phyloP scores from a whole-genome alignment of 2,113 vertebrate species.

The Orthonyx spaldingii region DNA sequence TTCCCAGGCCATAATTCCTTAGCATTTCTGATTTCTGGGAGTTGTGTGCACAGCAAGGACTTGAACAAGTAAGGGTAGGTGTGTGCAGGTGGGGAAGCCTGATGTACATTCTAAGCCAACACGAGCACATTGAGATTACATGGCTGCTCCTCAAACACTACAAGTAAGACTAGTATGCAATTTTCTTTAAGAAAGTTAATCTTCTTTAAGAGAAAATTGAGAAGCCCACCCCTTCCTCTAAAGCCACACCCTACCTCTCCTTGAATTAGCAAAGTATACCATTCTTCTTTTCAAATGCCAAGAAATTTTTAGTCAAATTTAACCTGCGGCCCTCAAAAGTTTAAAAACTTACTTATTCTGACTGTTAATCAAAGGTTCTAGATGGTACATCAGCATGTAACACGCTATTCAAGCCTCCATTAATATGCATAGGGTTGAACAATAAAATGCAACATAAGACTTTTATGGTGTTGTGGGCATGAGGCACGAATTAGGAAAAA shows the following conservation, averaged over 20 bases:
- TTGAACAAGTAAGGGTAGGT: background rate
- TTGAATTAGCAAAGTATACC: background rate
- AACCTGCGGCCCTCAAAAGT: rapidly evolving
- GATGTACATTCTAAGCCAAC: background rate
- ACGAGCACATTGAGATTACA: background rate
- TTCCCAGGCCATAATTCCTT: background rate
- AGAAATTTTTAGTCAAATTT: background rate
- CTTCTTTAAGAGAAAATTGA: background rate
- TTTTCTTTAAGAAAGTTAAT: background rate
- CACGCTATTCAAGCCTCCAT: background rate
- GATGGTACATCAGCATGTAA: background rate
- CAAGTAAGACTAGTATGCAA: background rate
- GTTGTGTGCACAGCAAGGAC: background rate
- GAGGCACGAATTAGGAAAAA: no score
- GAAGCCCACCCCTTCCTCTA: background rate
- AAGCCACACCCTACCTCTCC: background rate
- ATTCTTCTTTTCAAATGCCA: background rate
- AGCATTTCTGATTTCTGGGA: background rate
- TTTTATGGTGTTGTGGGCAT: no score
- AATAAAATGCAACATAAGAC: background rate
- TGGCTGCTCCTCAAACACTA: background rate
- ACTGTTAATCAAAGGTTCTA: background rate
- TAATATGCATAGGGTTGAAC: background rate
- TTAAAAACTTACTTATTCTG: background rate
- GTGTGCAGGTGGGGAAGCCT: rapidly evolving